These are phyloP conservation scores for Scaeva pyrastri DNA, from an alignment of 2,888 invertebrate genomes.

Conservation along the genomic window DNA sequence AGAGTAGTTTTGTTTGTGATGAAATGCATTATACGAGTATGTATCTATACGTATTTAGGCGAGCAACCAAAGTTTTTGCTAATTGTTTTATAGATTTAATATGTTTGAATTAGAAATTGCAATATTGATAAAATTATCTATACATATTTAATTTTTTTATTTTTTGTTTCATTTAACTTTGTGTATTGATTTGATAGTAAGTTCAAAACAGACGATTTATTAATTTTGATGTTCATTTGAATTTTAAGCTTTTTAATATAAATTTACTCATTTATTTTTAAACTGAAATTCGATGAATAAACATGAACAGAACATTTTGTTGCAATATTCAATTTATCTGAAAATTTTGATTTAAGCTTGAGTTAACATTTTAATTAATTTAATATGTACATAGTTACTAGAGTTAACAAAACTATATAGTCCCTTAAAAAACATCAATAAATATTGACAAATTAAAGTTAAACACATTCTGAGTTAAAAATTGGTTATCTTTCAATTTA, in stretches of 20 bases:
- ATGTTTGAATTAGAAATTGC: constrained; percentile 1
- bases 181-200: background rate
- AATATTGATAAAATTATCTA: constrained; percentile 1
- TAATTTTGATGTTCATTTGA: background rate
- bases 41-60: too few relatives aligned
- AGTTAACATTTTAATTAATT: too few relatives aligned
- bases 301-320: background rate
- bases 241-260: background rate
- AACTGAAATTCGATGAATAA: background rate
- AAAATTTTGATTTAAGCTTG: too few relatives aligned
- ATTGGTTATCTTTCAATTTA: too few relatives aligned
- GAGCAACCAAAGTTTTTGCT: background rate
- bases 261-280: background rate
- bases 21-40: background rate
- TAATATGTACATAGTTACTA: too few relatives aligned
- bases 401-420: too few relatives aligned
- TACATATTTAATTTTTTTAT: background rate
- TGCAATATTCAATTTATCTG: background rate
- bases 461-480: too few relatives aligned
- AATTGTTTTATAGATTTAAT: constrained; percentile 7
- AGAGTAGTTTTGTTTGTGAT: constrained; percentile 4
- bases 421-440: too few relatives aligned
- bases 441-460: too few relatives aligned
- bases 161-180: background rate
- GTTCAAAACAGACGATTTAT: background rate